Conservation (phyloP, 1,140 invertebrate species). For the Matsumurasca onukii region DNA sequence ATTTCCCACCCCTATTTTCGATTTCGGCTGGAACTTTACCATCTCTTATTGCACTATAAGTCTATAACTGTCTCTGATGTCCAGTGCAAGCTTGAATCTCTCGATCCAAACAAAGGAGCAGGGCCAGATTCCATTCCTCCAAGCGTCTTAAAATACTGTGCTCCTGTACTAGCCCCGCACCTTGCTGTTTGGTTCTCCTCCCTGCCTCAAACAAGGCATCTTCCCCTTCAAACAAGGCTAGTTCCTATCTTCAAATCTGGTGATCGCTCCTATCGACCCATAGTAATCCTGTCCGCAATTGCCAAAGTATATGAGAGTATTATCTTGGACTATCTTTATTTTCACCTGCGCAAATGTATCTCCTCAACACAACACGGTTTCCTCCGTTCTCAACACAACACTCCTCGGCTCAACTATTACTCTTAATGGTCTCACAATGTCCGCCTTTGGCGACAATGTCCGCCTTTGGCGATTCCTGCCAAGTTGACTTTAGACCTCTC, state of each 20-base stretch:
- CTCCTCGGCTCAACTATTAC: conserved; percentile 32
- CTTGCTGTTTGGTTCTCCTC: conserved; percentile 6
- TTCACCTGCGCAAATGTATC: conserved; percentile 26
- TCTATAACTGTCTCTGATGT: neutral
- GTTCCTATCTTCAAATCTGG: conserved; percentile 4
- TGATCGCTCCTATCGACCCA: conserved; percentile 2
- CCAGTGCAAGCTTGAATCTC: neutral
- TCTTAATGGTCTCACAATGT: conserved; percentile 26
- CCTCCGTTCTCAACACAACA: conserved; percentile 11
- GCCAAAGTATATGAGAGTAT: conserved; percentile 1
- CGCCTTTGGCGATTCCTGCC: conserved; percentile 17
- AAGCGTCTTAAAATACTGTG: neutral
- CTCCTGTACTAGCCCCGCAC: neutral
- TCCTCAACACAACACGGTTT: conserved; percentile 32
- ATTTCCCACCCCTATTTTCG: neutral
- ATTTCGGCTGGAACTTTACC: neutral
- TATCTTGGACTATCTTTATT: conserved; percentile 19
- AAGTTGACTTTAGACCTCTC: conserved; percentile 31
- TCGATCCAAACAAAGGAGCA: neutral
- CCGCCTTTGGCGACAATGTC: conserved; percentile 22
- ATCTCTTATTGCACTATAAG: no score
- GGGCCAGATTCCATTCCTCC: neutral
- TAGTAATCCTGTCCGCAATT: neutral
- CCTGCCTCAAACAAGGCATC: conserved; percentile 5
- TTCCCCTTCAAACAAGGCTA: neutral